A percentile compares a stretch with the other conserved stretches of the same genome.
These are phyloP conservation scores for Megalurothrips usitatus DNA, from an alignment of 2,888 invertebrate genomes.

Conservation along the genomic window DNA sequence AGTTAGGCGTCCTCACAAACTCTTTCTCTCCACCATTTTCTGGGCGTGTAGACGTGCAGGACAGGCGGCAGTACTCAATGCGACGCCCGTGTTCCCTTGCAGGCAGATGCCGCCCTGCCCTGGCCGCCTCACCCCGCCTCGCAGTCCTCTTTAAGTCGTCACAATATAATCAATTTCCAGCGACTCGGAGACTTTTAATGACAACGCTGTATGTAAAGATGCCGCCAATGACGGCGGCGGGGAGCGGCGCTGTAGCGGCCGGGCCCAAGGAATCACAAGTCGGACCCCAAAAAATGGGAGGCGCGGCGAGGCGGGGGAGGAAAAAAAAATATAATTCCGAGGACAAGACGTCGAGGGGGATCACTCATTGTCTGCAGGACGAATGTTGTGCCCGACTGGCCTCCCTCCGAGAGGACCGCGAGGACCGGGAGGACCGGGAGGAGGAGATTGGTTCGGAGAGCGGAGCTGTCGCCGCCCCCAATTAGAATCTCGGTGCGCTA, in stretches of 20 bases:
- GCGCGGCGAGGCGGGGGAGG: not conserved
- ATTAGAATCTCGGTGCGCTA: too few species aligned
- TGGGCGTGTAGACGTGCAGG: too few species aligned
- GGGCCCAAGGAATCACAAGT: not conserved
- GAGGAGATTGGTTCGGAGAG: not conserved
- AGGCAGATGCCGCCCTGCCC: too few species aligned
- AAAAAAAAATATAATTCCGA: not conserved
- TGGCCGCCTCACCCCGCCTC: not conserved
- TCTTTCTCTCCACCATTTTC: too few species aligned
- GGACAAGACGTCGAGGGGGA: not conserved
- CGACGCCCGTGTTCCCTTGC: not conserved
- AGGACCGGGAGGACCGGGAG: not conserved
- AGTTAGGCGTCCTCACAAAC: too few species aligned
- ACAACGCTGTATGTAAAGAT: constrained; percentile 22
- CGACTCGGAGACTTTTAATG: constrained; percentile 24
- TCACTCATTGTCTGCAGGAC: not conserved
- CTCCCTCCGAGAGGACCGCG: not conserved
- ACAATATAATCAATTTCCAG: constrained; percentile 20
- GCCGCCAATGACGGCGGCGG: constrained; percentile 9
- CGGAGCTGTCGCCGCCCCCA: not conserved
- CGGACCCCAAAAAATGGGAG: not conserved
- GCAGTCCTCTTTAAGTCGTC: not conserved
- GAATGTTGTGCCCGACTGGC: not conserved
- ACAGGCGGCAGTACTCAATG: too few species aligned
- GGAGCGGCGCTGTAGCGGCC: not conserved